Conservation (phyloP, 1,140 invertebrate genomes). For the Melitaea cinxia region DNA sequence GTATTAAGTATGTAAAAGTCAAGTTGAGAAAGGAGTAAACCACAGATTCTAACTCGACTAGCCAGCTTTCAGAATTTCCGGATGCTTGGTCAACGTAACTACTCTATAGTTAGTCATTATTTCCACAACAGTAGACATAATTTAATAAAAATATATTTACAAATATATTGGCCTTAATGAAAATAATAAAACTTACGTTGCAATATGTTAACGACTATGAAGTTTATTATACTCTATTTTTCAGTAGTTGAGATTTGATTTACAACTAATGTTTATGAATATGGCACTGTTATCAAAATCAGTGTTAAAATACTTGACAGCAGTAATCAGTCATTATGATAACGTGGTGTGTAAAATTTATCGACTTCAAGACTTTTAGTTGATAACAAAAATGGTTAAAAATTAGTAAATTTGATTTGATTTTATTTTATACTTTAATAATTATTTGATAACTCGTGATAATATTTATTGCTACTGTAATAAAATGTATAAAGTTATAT, state of each 20-base stretch:
- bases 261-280: slow-evolving; percentile 1
- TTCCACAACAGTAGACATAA: too few relatives aligned
- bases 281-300: slow-evolving; percentile 20
- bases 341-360: slow-evolving; percentile 14
- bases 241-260: neutral
- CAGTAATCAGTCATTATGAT: slow-evolving; percentile 19
- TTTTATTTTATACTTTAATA: neutral
- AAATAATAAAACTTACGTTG: neutral
- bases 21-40: too few relatives aligned
- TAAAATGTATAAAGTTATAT: too few relatives aligned
- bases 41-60: too few relatives aligned
- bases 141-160: too few relatives aligned
- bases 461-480: neutral
- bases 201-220: neutral
- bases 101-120: too few relatives aligned
- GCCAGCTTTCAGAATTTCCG: too few relatives aligned
- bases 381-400: neutral
- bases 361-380: slow-evolving; percentile 9
- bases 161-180: too few relatives aligned
- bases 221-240: neutral
- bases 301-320: slow-evolving; percentile 19
- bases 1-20: too few relatives aligned
- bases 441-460: neutral
- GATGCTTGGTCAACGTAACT: too few relatives aligned
- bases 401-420: neutral